Percentiles rank a stretch among this genome's conserved stretches.
Conservation (phyloP, 2,888 invertebrate species). For the Brenthis daphne region DNA sequence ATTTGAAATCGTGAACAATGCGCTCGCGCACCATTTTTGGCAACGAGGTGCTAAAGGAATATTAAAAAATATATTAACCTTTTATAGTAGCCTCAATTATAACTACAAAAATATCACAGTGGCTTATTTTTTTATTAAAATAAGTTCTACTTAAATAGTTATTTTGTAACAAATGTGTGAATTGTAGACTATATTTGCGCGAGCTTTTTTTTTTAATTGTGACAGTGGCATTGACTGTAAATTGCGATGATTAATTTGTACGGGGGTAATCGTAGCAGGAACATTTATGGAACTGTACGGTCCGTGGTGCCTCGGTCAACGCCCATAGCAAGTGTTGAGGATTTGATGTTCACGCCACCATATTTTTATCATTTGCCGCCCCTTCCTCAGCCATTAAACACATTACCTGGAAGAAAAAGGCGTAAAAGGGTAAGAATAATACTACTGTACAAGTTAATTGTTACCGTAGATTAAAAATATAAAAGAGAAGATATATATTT, state of each 20-base stretch:
- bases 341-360: conserved; percentile 64
- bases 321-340: conserved; percentile 60
- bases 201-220: conserved; percentile 48
- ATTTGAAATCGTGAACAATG: conserved; percentile 57
- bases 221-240: conserved; percentile 42
- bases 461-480: not conserved
- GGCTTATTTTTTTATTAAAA: conserved; percentile 73
- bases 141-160: conserved; percentile 59
- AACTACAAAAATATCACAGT: conserved; percentile 47
- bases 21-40: conserved; percentile 51
- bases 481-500: not conserved
- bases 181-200: conserved; percentile 44
- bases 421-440: conserved; percentile 66
- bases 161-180: conserved; percentile 27
- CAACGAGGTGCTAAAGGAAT: conserved; percentile 65
- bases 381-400: conserved; percentile 67
- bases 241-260: conserved; percentile 68
- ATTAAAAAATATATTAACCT: conserved; percentile 69
- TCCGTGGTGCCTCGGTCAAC: conserved; percentile 65
- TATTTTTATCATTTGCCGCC: conserved; percentile 77
- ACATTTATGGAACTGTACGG: conserved; percentile 72
- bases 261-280: conserved; percentile 61
- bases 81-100: conserved; percentile 55
- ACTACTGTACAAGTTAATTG: conserved; percentile 24
- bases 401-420: conserved; percentile 75